phyloP scores from a whole-genome alignment of 2,888 invertebrate genomes.

The Callosobruchus maculatus region DNA sequence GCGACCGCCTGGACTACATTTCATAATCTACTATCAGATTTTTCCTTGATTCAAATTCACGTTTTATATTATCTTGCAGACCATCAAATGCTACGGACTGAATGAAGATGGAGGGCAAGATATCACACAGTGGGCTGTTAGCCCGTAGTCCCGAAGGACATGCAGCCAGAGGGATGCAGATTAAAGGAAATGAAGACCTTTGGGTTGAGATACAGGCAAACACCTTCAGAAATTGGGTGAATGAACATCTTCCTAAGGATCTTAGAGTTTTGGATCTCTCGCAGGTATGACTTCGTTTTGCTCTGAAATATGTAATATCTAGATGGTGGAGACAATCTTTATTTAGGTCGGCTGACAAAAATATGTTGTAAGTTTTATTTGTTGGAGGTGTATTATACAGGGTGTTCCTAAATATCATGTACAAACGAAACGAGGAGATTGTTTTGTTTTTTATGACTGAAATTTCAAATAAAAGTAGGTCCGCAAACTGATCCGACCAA shows the following conservation, averaged over 20 bases:
- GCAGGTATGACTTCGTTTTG: neutral
- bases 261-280: constrained; percentile 76
- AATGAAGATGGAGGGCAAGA: constrained; percentile 40
- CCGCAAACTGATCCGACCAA: too few relatives aligned
- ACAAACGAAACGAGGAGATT: too few relatives aligned
- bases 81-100: neutral
- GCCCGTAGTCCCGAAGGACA: constrained; percentile 92
- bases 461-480: too few relatives aligned
- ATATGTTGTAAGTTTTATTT: too few relatives aligned
- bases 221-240: constrained; percentile 97
- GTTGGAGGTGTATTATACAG: too few relatives aligned
- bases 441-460: too few relatives aligned
- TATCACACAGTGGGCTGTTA: constrained; percentile 73
- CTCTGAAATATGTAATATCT: too few relatives aligned
- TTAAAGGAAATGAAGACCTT: constrained; percentile 89
- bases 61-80: neutral
- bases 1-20: too few relatives aligned
- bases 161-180: constrained; percentile 92
- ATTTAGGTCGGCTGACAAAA: too few relatives aligned
- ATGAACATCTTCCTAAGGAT: constrained; percentile 76
- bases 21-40: too few relatives aligned
- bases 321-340: too few relatives aligned
- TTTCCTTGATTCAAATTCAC: neutral
- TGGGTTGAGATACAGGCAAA: constrained; percentile 96
- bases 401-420: too few relatives aligned